Conservation (phyloP, 2,797 vertebrate species). For the Lycodopsis pacificus region DNA sequence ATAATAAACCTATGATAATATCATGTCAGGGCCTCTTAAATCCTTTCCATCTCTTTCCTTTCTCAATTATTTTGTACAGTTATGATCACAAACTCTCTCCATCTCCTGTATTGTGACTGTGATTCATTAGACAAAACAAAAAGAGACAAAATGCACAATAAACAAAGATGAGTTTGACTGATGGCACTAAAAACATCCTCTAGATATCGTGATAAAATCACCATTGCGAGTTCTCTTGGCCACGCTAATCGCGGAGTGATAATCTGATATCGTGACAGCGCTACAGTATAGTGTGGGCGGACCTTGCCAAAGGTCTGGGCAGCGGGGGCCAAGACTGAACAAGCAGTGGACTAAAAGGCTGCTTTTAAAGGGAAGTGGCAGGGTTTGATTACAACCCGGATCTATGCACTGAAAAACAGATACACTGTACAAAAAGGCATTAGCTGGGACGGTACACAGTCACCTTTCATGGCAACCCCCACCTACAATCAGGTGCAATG, state of each 20-base stretch:
- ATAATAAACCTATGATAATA: not conserved
- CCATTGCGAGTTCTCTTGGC: no score
- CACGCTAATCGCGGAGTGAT: not conserved
- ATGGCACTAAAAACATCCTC: not conserved
- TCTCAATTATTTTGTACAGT: not conserved
- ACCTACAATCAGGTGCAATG: constrained; percentile 53
- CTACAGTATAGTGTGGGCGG: constrained; percentile 2
- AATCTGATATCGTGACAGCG: not conserved
- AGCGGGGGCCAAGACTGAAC: constrained; percentile 70
- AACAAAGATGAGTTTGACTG: not conserved
- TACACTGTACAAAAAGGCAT: constrained; percentile 78
- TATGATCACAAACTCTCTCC: not conserved
- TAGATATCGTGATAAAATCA: not conserved
- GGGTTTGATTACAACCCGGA: constrained; percentile 86
- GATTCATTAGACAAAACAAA: no score
- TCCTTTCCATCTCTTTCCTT: no score
- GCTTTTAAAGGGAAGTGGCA: constrained; percentile 81
- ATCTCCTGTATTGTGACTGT: not conserved
- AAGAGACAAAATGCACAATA: not conserved
- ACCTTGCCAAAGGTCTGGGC: constrained; percentile 64
- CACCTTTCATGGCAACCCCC: constrained; percentile 66
- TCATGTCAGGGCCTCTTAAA: not conserved
- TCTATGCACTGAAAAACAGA: constrained; percentile 76
- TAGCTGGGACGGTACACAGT: constrained; percentile 66
- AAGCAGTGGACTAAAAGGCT: constrained; percentile 78